Evolutionary conservation across 2,797 vertebrate species (phyloP), one percentile per base, ranked within the genome.

Genomic region (Sebastiscus tertius): DNA sequence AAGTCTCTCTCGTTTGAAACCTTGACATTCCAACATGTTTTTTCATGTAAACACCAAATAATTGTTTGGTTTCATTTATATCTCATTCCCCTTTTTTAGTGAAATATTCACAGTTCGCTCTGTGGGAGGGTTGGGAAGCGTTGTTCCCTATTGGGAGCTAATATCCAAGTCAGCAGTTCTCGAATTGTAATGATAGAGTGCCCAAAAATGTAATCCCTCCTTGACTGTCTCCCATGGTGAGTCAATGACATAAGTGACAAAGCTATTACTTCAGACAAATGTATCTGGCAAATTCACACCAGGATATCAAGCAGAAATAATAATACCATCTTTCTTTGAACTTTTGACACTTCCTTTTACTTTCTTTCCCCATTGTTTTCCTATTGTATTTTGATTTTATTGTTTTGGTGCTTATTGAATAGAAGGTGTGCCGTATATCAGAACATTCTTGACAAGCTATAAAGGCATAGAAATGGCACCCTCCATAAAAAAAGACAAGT

Each of bases 191-290:
- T 94, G 94, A 95, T 91, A 88, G 91, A 95, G 85, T 93, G 89
- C 90, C 93, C 91, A 91, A 93, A 93, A 93, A 90, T 94, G 92
- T 92, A 94, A 95, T 94, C 91, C 91, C 91, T 94, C 89, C 91
- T 93, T 88, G 89, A 93, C 92, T 94, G 88, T 92, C 86, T 94
- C 94, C 93, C 91, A 93, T 85, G 88, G 94, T 90, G 89, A 95
- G 91, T 92, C 92, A 92, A 92, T 93, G 90, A 89, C 92, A 93
- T 92, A 92, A 93, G 90, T 93, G 92, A 94, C 93, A 94, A 92
- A 93, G 91, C 92, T 91, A 95, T 95, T 95, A 94, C 87, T 84
- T 85, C 90, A 93, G 91, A 95, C 90, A 94, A 94, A 95, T 94
- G 93, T 93, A 81, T 94, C 85, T 81, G 80, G 90, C 87, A 91